Base-by-base conservation (phyloP, 2,113 vertebrate species). In the Grantiella picta region DNA sequence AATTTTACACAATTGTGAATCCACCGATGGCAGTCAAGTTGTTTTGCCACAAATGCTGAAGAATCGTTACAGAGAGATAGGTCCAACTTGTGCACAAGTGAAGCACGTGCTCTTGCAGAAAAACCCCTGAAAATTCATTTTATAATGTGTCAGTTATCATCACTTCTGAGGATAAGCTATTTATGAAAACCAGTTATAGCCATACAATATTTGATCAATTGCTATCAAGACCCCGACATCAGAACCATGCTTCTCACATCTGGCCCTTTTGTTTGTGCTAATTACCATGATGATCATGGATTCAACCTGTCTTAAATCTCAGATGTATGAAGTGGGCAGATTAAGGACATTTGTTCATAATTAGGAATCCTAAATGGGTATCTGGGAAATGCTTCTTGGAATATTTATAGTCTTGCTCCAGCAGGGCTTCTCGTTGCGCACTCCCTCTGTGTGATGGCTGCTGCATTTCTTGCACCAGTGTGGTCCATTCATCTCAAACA, bases 271-370 rank as follows among this genome's bases (percentile, higher is more conserved):
- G 60, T 94, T 91, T 82, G 82, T 38, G 66, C 71, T 94, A 89
- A 89, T 96, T 82, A 81, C 17, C 13, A 63, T 70, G 90, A 75
- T 52, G n/a, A 81, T 82, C 54, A 25, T 82, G 69, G 79, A 52
- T 89, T 76, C 84, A 94, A 91, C 77, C 82, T 89, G 64, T 69
- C 78, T 88, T 95, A 90, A 86, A 78, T 88, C 87, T 91, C 85
- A 64, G 63, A 76, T 79, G 69, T 80, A 82, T 75, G 64, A 82
- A 94, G 73, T 40, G 56, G 81, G 89, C 75, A 93, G 82, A 90
- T 97, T 94, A 95, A 75, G 72, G 85, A 78, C 52, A 40, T 92
- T 96, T 97, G 85, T 75, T 96, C 82, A 71, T 90, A 91, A 90
- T 88, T 85, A 90, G 76, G 85, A 23, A 75, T 94, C 69, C 85